A percentile compares a stretch with the other conserved stretches of the same genome.
phyloP scores from a whole-genome alignment of 2,888 invertebrate genomes.

The Latheticus oryzae region DNA sequence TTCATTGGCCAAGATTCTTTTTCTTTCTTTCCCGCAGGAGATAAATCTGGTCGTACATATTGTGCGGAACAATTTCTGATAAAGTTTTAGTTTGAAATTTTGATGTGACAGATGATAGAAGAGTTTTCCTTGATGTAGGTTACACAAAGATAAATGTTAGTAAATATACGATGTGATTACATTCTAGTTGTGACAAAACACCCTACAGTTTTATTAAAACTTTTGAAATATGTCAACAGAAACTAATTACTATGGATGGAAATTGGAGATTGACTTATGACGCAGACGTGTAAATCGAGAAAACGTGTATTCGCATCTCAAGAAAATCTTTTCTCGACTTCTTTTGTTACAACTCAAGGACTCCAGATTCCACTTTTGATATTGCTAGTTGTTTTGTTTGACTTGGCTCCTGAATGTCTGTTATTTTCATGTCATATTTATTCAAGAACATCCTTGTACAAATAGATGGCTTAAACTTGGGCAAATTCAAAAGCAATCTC shows the following conservation, averaged over 20 bases:
- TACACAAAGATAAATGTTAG: no score
- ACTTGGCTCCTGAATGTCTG: no score
- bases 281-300: constrained; percentile 40
- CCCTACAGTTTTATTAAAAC: no score
- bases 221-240: no score
- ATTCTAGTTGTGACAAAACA: no score
- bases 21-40: constrained; percentile 12
- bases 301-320: constrained; percentile 36
- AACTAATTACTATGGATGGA: no score
- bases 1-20: constrained; percentile 17
- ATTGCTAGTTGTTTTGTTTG: background rate
- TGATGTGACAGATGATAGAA: constrained; percentile 17
- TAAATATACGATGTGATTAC: no score
- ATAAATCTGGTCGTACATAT: constrained; percentile 12
- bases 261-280: constrained; percentile 32
- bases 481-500: no score
- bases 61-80: constrained; percentile 10
- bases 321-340: constrained; percentile 15
- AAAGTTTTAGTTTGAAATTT: constrained; percentile 23
- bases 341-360: constrained; percentile 17
- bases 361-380: background rate
- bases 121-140: no score
- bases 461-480: no score
- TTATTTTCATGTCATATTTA: no score
- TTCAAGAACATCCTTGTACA: no score